A percentile compares a stretch with the other conserved stretches of the same genome.
Conservation (phyloP, 1,140 invertebrate species). For the Drosophila nasuta region DNA sequence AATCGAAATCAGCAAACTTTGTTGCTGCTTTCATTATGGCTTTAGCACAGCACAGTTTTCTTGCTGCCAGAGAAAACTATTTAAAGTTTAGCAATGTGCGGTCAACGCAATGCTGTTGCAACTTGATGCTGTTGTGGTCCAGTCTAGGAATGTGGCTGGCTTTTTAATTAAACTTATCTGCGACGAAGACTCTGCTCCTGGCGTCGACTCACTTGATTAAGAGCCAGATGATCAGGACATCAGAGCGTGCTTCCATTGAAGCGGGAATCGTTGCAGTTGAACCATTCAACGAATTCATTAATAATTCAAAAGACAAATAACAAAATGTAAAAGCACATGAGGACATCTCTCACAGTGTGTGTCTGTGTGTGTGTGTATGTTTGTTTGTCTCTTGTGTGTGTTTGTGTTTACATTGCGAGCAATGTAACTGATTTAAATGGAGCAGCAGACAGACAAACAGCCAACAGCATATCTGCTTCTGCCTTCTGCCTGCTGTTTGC, state of each 20-base stretch:
- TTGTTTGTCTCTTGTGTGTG: slow-evolving; percentile 33
- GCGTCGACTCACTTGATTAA: slow-evolving; percentile 61
- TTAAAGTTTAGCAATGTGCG: slow-evolving; percentile 52
- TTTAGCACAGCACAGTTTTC: background rate
- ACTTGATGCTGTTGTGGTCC: background rate
- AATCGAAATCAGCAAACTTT: slow-evolving; percentile 77
- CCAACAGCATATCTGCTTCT: background rate
- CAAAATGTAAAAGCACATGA: slow-evolving; percentile 29
- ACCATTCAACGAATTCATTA: slow-evolving; percentile 63
- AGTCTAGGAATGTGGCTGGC: slow-evolving; percentile 35
- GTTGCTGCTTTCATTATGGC: slow-evolving; percentile 33
- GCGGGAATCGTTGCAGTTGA: background rate
- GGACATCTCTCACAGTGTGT: background rate
- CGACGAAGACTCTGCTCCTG: slow-evolving; percentile 11
- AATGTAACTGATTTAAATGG: slow-evolving; percentile 77
- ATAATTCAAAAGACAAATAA: slow-evolving; percentile 73
- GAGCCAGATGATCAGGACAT: slow-evolving; percentile 51
- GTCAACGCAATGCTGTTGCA: slow-evolving; percentile 10
- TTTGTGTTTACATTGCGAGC: slow-evolving; percentile 45
- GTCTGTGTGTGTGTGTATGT: background rate
- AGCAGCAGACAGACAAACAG: slow-evolving; percentile 58
- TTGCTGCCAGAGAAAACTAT: slow-evolving; percentile 40
- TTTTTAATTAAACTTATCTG: slow-evolving; percentile 77
- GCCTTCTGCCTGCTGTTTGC: background rate
- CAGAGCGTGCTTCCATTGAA: slow-evolving; percentile 3